A percentile compares a stretch with the other conserved stretches of the same genome.
Evolutionary conservation across 2,888 invertebrate species (phyloP).

Genomic region (Morinoia aosen): DNA sequence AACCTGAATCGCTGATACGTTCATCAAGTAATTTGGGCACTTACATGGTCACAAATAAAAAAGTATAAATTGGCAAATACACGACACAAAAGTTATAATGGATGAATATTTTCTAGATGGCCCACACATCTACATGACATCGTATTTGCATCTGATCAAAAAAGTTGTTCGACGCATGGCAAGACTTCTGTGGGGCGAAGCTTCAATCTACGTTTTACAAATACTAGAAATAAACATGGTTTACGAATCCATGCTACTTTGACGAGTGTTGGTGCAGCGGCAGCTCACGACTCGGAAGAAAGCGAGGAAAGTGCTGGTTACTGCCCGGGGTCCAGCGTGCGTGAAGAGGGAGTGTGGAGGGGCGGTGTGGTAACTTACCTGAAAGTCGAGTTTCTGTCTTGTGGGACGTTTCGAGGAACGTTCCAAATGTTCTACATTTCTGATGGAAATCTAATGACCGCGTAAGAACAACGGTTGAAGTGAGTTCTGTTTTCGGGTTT

Average conservation of each 20-base stretch:
- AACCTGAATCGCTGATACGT: too few relatives aligned
- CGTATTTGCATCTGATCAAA: too few relatives aligned
- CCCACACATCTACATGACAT: neutral
- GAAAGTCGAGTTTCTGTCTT: neutral
- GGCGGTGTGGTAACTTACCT: neutral
- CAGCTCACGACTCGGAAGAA: neutral
- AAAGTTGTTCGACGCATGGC: neutral
- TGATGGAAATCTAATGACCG: neutral
- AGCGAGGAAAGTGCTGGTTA: constrained; percentile 25
- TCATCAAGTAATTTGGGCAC: too few relatives aligned
- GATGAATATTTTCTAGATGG: neutral
- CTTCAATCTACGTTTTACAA: neutral
- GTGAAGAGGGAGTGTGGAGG: neutral
- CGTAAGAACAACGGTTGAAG: neutral
- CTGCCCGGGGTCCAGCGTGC: neutral
- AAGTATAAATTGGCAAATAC: too few relatives aligned
- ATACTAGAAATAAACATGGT: neutral
- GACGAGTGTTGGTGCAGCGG: neutral
- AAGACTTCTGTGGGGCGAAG: neutral
- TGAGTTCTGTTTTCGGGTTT: neutral
- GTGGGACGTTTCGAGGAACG: neutral
- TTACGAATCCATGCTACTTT: neutral
- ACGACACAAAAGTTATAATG: too few relatives aligned
- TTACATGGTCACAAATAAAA: too few relatives aligned
- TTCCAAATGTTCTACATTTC: neutral